Base-by-base conservation (phyloP, 2,113 vertebrate genomes). In the Dipodomys ordii region DNA sequence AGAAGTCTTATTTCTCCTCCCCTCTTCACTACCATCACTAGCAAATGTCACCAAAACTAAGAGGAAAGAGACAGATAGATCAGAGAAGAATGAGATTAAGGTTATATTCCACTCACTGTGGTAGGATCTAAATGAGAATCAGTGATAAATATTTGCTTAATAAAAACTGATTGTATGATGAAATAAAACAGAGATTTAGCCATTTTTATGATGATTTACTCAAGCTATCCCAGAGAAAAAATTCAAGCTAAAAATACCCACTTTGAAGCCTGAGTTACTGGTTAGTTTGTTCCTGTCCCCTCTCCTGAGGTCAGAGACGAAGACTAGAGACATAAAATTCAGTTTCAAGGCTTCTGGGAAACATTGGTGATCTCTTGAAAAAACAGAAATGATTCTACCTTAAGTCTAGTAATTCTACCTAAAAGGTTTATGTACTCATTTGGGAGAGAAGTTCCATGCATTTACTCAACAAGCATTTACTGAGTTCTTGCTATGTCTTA, bases 71-170 rank as follows among this genome's bases (percentile, higher is more conserved):
- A 15, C 72, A 3, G 35, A n/a, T 60, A 11, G 86, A 11, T 77
- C 53, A 80, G 25, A 87, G 85, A 83, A 49, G 49, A 49, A 11
- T 49, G 49, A 87, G 46, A 30, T 93, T 83, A 91, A 92, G 23
- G 23, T 27, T 30, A 9, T 19, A 10, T 46, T 74, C 81, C n/a
- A 72, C 60, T 28, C 15, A 13, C 18, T 39, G 3, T 46, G n/a
- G 20, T 62, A 85, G 35, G 93, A 71, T 83, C 30, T 60, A 94
- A 89, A 46, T 84, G 78, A 67, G 94, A 92, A 87, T 22, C 39
- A 15, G n/a, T 71, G 65, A 57, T 76, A 64, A 68, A 82, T 11
- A 64, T 39, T 76, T 78, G 11, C 53, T 87, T 20, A 30, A 74
- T 32, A 84, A 88, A 87, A 77, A 8, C 44, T 44, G 91, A 28